phyloP scores from a whole-genome alignment of 23 tunicate genomes.

The Clavelina lepadiformis region DNA sequence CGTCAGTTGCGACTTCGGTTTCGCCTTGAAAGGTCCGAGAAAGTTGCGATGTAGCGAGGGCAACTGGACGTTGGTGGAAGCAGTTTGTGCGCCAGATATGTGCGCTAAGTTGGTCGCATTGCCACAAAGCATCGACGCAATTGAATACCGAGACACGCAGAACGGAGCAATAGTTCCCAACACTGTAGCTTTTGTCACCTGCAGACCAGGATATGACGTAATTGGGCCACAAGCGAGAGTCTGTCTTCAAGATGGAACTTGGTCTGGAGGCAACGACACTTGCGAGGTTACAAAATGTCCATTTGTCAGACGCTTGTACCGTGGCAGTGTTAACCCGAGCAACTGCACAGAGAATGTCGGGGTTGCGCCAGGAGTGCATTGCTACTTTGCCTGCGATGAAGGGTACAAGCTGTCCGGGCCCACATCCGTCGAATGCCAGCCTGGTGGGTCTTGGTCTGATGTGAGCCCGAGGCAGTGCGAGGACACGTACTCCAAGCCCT shows the following conservation, averaged over 20 bases:
- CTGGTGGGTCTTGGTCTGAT: not conserved
- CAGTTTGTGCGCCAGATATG: not conserved
- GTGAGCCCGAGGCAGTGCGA: not conserved
- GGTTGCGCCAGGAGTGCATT: not conserved
- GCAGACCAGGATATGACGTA: not conserved
- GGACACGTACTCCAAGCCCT: not conserved
- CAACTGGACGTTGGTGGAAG: not conserved
- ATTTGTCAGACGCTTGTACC: not conserved
- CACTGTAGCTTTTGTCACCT: not conserved
- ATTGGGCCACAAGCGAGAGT: not conserved
- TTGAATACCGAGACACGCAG: not conserved
- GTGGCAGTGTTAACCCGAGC: not conserved
- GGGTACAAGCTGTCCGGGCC: not conserved
- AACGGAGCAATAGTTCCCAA: not conserved
- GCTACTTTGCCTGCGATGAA: not conserved
- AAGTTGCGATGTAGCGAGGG: not conserved
- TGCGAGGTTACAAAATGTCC: not conserved
- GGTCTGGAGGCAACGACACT: not conserved
- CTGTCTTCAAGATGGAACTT: not conserved
- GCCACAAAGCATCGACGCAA: not conserved
- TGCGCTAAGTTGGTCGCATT: not conserved
- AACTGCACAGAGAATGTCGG: not conserved
- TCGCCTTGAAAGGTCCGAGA: not conserved
- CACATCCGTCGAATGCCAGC: not conserved
- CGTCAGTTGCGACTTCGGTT: not conserved